A percentile compares a stretch with the other conserved stretches of the same genome.
These are phyloP conservation scores for Zaprionus camerounensis DNA, from an alignment of 1,140 invertebrate species.

Conservation along the genomic window DNA sequence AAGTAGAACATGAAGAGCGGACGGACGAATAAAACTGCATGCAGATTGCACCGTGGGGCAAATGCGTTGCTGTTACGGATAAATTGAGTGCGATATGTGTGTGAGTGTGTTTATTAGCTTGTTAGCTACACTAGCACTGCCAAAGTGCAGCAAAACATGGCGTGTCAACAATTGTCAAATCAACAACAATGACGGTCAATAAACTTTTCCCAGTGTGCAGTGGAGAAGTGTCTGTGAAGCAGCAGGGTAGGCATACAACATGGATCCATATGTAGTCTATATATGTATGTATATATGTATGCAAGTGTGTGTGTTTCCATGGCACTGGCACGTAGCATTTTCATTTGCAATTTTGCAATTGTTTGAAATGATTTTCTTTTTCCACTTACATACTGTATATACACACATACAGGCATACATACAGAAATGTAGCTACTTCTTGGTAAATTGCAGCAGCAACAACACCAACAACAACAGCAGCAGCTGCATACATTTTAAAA, in stretches of 20 bases:
- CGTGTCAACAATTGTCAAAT: slow-evolving; percentile 73
- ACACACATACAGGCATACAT: slow-evolving; percentile 1
- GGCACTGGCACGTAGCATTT: slow-evolving; percentile 49
- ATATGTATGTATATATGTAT: slow-evolving; percentile 7
- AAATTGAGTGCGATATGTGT: slow-evolving; percentile 24
- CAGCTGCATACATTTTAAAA: slow-evolving; percentile 16
- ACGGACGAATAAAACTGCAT: slow-evolving; percentile 25
- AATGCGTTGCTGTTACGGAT: slow-evolving; percentile 14
- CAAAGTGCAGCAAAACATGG: slow-evolving; percentile 41
- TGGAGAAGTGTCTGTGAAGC: slow-evolving; percentile 6
- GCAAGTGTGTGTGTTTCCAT: slow-evolving; percentile 32
- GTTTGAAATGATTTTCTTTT: slow-evolving; percentile 60
- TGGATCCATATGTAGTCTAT: slow-evolving; percentile 3
- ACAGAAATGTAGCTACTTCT: slow-evolving; percentile 28
- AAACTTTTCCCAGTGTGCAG: slow-evolving; percentile 64
- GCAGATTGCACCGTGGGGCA: slow-evolving; percentile 40
- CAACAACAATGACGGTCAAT: slow-evolving; percentile 79
- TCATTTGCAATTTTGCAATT: slow-evolving; percentile 74
- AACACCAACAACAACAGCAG: slow-evolving; percentile 16
- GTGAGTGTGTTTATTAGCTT: slow-evolving; percentile 13
- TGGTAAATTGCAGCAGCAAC: slow-evolving; percentile 30
- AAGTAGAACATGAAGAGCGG: slow-evolving; percentile 47
- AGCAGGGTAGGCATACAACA: neutral
- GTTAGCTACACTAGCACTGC: neutral
- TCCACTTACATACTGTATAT: slow-evolving; percentile 8